These are phyloP conservation scores for Dynastes tityus DNA, from an alignment of 2,888 invertebrate genomes.

Conservation along the genomic window DNA sequence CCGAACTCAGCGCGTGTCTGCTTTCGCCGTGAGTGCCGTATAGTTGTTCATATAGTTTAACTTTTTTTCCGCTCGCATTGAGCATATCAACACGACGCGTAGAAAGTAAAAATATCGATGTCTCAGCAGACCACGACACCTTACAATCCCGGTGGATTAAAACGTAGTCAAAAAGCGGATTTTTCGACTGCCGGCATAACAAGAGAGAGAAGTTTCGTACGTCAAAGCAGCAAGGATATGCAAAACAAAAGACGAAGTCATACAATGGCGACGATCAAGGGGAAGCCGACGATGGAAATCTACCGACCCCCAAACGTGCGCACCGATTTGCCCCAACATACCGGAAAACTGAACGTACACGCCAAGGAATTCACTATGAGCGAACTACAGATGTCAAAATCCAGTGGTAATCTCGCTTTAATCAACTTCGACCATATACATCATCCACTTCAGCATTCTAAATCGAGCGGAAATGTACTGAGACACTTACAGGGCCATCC, in stretches of 20 bases:
- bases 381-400: slow-evolving; percentile 71
- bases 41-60: slow-evolving; percentile 21
- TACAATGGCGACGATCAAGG: slow-evolving; percentile 78
- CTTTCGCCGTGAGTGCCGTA: slow-evolving; percentile 47
- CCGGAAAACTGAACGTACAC: slow-evolving; percentile 84
- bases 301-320: slow-evolving; percentile 85
- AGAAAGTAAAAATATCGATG: slow-evolving; percentile 49
- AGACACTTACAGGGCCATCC: slow-evolving; percentile 71
- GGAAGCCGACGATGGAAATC: slow-evolving; percentile 90
- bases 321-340: slow-evolving; percentile 65
- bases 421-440: slow-evolving; percentile 59
- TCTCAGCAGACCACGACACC: slow-evolving; percentile 38
- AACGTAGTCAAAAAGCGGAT: slow-evolving; percentile 69
- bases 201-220: slow-evolving; percentile 81
- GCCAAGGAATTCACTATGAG: slow-evolving; percentile 93
- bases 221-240: slow-evolving; percentile 71
- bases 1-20: slow-evolving; percentile 25
- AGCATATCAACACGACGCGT: slow-evolving; percentile 44
- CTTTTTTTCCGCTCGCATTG: slow-evolving; percentile 23
- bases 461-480: slow-evolving; percentile 79
- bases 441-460: slow-evolving; percentile 70
- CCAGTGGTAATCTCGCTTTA: slow-evolving; percentile 66
- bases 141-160: slow-evolving; percentile 56
- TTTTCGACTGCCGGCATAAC: slow-evolving; percentile 73
- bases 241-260: slow-evolving; percentile 80